These are phyloP conservation scores for Paracyclopina nana DNA, from an alignment of 1,140 invertebrate genomes.

Conservation along the genomic window DNA sequence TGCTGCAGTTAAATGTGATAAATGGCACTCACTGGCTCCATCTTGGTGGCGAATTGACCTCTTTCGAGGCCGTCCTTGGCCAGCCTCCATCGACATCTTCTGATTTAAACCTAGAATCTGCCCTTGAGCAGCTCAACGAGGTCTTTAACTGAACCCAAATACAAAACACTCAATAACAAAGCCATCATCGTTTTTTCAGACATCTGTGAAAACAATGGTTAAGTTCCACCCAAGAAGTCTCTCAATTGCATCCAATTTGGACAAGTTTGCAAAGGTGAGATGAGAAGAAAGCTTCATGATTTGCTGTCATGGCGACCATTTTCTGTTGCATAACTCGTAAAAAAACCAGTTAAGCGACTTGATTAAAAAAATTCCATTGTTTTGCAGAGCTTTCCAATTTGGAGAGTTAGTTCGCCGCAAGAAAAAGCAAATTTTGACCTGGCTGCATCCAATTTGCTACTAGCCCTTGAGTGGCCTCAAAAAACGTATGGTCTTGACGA, in stretches of 20 bases:
- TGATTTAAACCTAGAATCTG: not conserved
- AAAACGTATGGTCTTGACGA: not conserved
- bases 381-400: not conserved
- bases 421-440: no score
- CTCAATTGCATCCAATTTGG: not conserved
- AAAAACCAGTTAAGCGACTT: not conserved
- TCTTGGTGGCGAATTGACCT: not conserved
- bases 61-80: not conserved
- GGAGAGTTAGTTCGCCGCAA: no score
- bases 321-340: not conserved
- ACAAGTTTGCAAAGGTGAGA: not conserved
- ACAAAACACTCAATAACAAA: not conserved
- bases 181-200: not conserved
- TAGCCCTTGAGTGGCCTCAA: not conserved
- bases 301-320: not conserved
- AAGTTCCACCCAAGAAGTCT: not conserved
- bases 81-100: not conserved
- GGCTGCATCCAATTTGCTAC: not conserved
- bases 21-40: not conserved
- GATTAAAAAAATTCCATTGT: not conserved
- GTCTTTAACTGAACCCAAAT: not conserved
- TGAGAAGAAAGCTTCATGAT: not conserved
- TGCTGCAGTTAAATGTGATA: not conserved
- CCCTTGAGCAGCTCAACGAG: not conserved
- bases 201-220: not conserved